phyloP scores from a whole-genome alignment of 2,888 invertebrate genomes.

The Coenonympha arcania region DNA sequence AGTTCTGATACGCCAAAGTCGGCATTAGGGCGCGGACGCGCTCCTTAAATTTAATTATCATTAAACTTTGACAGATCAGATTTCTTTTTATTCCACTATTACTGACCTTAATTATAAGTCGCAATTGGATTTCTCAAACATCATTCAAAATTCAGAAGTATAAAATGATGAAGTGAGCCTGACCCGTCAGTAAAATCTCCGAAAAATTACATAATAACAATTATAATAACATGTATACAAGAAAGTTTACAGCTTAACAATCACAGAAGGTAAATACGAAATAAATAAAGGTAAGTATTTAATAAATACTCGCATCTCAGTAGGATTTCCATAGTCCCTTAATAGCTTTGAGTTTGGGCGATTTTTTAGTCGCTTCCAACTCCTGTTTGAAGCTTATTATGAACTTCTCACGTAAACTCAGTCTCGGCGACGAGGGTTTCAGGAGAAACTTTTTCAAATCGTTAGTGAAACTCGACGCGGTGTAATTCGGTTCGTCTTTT shows the following conservation, averaged over 20 bases:
- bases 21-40: no score
- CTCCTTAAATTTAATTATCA: no score
- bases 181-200: not conserved
- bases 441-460: slow-evolving; percentile 66
- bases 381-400: slow-evolving; percentile 68
- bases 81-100: no score
- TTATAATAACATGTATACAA: no score
- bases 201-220: slow-evolving; percentile 21
- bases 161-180: not conserved
- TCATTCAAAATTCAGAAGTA: not conserved
- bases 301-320: slow-evolving; percentile 31
- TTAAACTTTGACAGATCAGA: no score
- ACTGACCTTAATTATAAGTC: no score
- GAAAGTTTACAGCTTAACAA: slow-evolving; percentile 13
- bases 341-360: slow-evolving; percentile 66
- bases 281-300: not conserved
- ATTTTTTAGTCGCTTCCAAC: slow-evolving; percentile 60
- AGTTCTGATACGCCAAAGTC: no score
- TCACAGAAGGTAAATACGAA: slow-evolving; percentile 6
- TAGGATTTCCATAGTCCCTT: slow-evolving; percentile 72
- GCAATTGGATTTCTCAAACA: no score
- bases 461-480: slow-evolving; percentile 69
- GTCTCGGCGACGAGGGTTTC: slow-evolving; percentile 59
- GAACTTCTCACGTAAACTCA: slow-evolving; percentile 65
- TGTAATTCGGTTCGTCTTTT: slow-evolving; percentile 67